These are phyloP conservation scores for Sycophila texana DNA, from an alignment of 2,888 invertebrate species.

Conservation along the genomic window DNA sequence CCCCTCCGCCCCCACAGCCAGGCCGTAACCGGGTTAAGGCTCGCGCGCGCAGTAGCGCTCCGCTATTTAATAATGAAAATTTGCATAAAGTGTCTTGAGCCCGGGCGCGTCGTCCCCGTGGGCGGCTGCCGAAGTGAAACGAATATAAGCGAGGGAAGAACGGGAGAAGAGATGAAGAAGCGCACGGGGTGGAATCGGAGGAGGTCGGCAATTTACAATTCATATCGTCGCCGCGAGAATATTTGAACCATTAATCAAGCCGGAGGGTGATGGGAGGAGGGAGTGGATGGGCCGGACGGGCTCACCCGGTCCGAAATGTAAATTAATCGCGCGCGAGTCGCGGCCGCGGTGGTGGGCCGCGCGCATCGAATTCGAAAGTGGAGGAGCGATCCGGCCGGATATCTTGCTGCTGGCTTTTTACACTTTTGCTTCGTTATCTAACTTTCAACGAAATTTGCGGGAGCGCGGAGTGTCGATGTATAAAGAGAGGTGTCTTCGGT, in stretches of 20 bases:
- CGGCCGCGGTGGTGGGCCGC: neutral
- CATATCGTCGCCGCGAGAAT: constrained; percentile 68
- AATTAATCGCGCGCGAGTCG: constrained; percentile 46
- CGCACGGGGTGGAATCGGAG: neutral
- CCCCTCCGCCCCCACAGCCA: neutral
- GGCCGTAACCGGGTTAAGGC: constrained; percentile 30
- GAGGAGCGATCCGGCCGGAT: neutral
- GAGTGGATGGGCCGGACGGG: neutral
- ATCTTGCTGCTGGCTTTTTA: neutral
- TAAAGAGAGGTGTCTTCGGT: neutral
- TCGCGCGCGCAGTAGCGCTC: constrained; percentile 2
- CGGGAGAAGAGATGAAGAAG: neutral
- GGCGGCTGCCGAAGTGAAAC: constrained; percentile 18
- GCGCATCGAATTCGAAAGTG: constrained; percentile 42
- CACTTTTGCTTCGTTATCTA: too few species aligned
- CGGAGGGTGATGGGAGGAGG: constrained; percentile 47
- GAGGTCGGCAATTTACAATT: constrained; percentile 70
- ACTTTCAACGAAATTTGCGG: too few species aligned
- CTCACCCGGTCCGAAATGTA: constrained; percentile 41
- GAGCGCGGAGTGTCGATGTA: too few species aligned
- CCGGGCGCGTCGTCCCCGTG: constrained; percentile 5
- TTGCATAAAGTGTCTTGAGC: constrained; percentile 60
- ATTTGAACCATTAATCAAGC: constrained; percentile 72
- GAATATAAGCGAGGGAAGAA: constrained; percentile 32
- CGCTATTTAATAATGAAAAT: constrained; percentile 64